Percentiles rank a stretch among this genome's conserved stretches.
phyloP scores from a whole-genome alignment of 2,797 vertebrate genomes.

The Sebastes taczanowskii region DNA sequence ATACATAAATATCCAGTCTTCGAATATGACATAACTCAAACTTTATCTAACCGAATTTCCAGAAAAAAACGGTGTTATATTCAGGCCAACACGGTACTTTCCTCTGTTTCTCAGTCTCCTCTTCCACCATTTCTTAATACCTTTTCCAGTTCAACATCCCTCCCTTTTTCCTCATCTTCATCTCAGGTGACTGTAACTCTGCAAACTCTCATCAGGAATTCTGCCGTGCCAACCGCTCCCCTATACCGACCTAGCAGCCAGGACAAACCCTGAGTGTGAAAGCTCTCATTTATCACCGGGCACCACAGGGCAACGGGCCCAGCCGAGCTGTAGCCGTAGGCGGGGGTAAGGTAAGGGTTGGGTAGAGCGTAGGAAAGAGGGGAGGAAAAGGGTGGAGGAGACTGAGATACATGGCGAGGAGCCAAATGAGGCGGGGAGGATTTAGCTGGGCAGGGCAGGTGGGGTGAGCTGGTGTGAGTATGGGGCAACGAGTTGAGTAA shows the following conservation, averaged over 20 bases:
- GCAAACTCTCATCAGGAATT: conserved; percentile 51
- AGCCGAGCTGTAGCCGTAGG: conserved; percentile 35
- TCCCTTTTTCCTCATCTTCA: conserved; percentile 5
- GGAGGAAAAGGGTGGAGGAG: conserved; percentile 22
- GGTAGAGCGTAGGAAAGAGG: conserved; percentile 13
- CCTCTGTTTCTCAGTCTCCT: neutral
- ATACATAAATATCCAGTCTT: neutral
- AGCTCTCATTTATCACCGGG: conserved; percentile 66
- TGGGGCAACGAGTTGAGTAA: conserved; percentile 2
- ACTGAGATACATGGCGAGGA: neutral
- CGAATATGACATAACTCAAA: neutral
- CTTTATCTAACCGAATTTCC: neutral
- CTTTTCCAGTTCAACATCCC: neutral
- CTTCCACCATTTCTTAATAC: neutral
- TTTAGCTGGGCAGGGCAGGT: conserved; percentile 22
- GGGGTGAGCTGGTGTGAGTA: conserved; percentile 50
- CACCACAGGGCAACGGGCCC: conserved; percentile 43
- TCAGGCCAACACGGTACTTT: neutral
- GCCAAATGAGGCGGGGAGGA: conserved; percentile 33
- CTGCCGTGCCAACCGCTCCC: conserved; percentile 11
- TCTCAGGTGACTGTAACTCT: conserved; percentile 42
- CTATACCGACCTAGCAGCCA: conserved; percentile 33
- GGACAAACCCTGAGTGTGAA: conserved; percentile 67
- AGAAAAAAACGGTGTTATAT: neutral
- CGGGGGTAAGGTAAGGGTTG: conserved; percentile 27